Percentiles rank a stretch among this genome's conserved stretches.
These are phyloP conservation scores for Erpornis zantholeuca DNA, from an alignment of 2,113 vertebrate species.

Conservation along the genomic window DNA sequence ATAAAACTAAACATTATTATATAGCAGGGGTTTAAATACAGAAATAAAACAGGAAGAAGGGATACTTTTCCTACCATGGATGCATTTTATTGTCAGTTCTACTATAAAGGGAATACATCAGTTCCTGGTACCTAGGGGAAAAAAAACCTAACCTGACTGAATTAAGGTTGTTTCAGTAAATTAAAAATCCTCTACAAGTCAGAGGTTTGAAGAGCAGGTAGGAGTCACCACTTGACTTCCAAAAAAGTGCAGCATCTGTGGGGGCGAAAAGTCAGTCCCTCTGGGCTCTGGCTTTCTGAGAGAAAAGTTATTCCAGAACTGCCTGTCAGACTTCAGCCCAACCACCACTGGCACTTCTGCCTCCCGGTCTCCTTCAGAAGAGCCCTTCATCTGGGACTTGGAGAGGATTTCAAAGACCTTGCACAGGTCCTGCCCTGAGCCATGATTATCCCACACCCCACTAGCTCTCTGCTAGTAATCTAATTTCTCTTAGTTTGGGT, in stretches of 20 bases:
- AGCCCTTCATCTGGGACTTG: neutral
- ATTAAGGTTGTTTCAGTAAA: slow-evolving; percentile 3
- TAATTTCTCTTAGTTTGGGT: neutral
- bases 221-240: neutral
- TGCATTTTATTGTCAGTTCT: neutral
- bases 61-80: neutral
- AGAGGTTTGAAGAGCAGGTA: neutral
- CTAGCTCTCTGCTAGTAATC: neutral
- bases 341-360: neutral
- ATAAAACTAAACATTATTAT: neutral
- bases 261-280: neutral
- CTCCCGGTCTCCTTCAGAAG: neutral
- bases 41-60: neutral
- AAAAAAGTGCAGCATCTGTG: neutral
- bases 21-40: neutral
- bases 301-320: slow-evolving; percentile 13
- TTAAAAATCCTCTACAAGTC: slow-evolving; percentile 4
- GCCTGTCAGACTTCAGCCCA: neutral
- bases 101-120: neutral
- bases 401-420: neutral
- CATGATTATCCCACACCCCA: neutral
- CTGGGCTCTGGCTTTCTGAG: neutral
- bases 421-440: neutral
- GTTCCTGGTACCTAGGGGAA: neutral
- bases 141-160: neutral